Percentiles rank a stretch among this genome's conserved stretches.
phyloP scores from a whole-genome alignment of 2,888 invertebrate genomes.

The Sceliomorpha sp. region DNA sequence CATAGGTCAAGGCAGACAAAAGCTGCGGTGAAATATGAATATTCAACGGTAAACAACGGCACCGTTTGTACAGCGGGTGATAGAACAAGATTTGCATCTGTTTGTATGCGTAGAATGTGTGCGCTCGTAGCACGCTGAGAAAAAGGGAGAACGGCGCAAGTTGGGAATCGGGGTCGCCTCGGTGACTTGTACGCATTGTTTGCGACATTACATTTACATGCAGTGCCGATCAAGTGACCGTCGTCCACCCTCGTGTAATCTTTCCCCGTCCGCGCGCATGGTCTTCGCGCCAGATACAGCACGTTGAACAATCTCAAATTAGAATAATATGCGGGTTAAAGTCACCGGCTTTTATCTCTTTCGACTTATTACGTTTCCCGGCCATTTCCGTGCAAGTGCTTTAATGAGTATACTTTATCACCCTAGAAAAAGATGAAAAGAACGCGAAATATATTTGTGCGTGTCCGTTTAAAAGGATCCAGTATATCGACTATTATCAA shows the following conservation, averaged over 20 bases:
- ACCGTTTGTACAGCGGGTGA: slow-evolving; percentile 49
- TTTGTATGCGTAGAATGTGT: slow-evolving; percentile 40
- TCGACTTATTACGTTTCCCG: slow-evolving; percentile 26
- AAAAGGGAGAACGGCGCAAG: slow-evolving; percentile 53
- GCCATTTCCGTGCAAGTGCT: slow-evolving; percentile 5
- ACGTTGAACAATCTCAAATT: slow-evolving; percentile 69
- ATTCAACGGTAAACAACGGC: slow-evolving; percentile 56
- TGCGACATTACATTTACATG: slow-evolving; percentile 74
- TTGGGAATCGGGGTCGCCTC: slow-evolving; percentile 28
- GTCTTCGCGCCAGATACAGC: slow-evolving; percentile 74
- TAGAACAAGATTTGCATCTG: slow-evolving; percentile 57
- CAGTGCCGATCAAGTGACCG: slow-evolving; percentile 75
- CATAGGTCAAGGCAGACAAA: slow-evolving; percentile 52
- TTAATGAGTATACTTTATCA: slow-evolving; percentile 13
- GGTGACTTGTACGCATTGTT: slow-evolving; percentile 66
- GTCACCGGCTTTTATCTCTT: slow-evolving; percentile 44
- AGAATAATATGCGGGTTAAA: slow-evolving; percentile 53
- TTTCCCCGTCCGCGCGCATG: slow-evolving; percentile 23
- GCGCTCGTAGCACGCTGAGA: slow-evolving; percentile 33
- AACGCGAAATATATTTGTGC: no score
- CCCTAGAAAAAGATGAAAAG: neutral
- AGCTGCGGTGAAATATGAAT: slow-evolving; percentile 49
- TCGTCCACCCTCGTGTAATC: slow-evolving; percentile 63
- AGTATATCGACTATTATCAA: neutral
- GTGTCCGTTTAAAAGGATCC: no score